These are phyloP conservation scores for Ophonus ardosiacus DNA, from an alignment of 2,888 invertebrate species.

Conservation along the genomic window DNA sequence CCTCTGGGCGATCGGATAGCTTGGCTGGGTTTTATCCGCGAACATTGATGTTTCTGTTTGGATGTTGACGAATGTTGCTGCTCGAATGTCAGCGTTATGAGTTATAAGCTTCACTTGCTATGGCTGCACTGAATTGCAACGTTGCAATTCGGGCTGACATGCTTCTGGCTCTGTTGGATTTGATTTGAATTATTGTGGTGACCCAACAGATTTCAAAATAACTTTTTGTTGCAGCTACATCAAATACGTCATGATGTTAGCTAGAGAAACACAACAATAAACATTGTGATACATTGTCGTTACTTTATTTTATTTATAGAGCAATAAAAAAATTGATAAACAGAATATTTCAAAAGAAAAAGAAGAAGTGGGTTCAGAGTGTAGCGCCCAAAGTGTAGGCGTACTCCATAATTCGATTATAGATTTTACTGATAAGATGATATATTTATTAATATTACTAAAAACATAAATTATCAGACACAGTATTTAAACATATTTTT, in stretches of 20 bases:
- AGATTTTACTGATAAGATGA: too few species aligned
- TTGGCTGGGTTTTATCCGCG: not conserved
- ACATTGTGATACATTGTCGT: not conserved
- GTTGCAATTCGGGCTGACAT: constrained; percentile 18
- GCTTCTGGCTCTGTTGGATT: constrained; percentile 25
- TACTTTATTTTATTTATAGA: not conserved
- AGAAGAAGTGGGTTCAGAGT: too few species aligned
- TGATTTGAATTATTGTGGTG: constrained; percentile 48
- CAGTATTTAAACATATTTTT: too few species aligned
- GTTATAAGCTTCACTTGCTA: constrained; percentile 36
- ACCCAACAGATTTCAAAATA: constrained; percentile 43
- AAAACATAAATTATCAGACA: too few species aligned
- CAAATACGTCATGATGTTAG: not conserved
- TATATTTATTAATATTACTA: too few species aligned
- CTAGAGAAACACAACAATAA: not conserved
- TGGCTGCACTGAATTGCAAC: constrained; percentile 24
- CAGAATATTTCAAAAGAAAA: not conserved
- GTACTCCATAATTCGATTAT: too few species aligned
- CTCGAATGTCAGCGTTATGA: constrained; percentile 37
- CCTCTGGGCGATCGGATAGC: not conserved
- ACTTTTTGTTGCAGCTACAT: constrained; percentile 17
- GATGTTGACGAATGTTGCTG: constrained; percentile 42
- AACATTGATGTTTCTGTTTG: constrained; percentile 31
- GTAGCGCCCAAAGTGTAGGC: too few species aligned
- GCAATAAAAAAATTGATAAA: not conserved